A percentile compares a stretch with the other conserved stretches of the same genome.
Evolutionary conservation across 2,888 invertebrate genomes (phyloP).

Genomic region (Acheta domesticus): DNA sequence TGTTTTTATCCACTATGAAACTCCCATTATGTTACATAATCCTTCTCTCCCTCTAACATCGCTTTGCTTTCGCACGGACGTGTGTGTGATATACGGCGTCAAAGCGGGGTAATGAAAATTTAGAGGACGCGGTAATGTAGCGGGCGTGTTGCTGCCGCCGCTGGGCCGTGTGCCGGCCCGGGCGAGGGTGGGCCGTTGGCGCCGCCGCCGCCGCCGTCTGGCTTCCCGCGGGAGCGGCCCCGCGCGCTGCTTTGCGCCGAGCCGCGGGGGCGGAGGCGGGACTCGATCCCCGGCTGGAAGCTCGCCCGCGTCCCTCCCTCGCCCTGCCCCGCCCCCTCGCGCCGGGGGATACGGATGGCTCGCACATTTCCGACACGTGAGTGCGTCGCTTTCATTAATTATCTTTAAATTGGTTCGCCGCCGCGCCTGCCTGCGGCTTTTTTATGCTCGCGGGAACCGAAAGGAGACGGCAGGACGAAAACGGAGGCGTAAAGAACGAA

Average conservation of each 20-base stretch:
- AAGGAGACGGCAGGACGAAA: background rate
- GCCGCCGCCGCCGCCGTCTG: background rate
- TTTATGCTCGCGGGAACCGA: conserved; percentile 21
- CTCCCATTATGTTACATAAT: conserved; percentile 18
- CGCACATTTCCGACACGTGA: conserved; percentile 12
- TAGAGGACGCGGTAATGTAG: background rate
- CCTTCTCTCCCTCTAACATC: background rate
- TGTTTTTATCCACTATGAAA: conserved; percentile 11
- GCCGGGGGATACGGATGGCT: background rate
- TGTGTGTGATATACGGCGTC: conserved; percentile 18
- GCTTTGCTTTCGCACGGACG: conserved; percentile 8
- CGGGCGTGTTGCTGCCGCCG: background rate
- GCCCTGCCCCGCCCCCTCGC: background rate
- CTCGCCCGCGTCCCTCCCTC: conserved; percentile 12
- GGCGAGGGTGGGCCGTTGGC: background rate
- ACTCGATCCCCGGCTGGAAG: background rate
- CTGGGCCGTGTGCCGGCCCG: background rate
- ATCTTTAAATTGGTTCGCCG: conserved; percentile 26
- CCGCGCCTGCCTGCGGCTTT: conserved; percentile 22
- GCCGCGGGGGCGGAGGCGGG: background rate
- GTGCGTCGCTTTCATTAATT: conserved; percentile 32
- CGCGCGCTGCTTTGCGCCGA: background rate
- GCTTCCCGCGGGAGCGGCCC: background rate
- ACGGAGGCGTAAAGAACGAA: too few species aligned
- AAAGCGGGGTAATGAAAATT: background rate